Conservation (phyloP, 2,797 vertebrate species). For the Tragelaphus oryx region DNA sequence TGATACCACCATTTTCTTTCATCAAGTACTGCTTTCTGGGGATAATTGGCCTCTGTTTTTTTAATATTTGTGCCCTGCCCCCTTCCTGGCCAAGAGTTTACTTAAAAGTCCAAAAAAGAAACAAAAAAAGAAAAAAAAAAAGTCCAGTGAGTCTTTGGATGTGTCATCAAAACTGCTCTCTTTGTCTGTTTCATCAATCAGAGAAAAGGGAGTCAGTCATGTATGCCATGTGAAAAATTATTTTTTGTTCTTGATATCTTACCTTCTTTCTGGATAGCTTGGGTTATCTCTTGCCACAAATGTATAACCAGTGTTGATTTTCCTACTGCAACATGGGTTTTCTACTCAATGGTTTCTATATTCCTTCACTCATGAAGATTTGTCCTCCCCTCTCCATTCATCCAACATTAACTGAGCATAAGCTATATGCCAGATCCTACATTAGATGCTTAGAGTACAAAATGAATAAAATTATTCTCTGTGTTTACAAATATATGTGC, state of each 20-base stretch:
- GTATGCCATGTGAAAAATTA: constrained; percentile 28
- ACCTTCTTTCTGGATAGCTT: neutral
- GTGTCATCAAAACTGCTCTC: constrained; percentile 14
- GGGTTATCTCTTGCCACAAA: constrained; percentile 33
- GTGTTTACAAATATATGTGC: neutral
- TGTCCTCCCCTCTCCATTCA: neutral
- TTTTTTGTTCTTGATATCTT: neutral
- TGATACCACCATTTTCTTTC: neutral
- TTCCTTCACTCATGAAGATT: neutral
- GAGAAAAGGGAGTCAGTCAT: neutral
- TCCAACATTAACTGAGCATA: neutral
- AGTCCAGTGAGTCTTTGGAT: neutral
- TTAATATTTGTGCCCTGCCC: neutral
- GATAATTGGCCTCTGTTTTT: neutral
- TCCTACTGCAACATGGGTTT: neutral
- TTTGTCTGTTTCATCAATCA: constrained; percentile 17
- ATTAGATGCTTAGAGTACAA: neutral
- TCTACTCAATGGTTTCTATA: neutral
- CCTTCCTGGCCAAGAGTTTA: neutral
- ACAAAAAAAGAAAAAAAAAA: neutral
- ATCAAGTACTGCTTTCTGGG: neutral
- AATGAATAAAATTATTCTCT: constrained; percentile 1
- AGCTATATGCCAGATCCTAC: neutral
- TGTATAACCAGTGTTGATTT: neutral
- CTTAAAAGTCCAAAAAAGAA: neutral